Conservation (phyloP, 2,888 invertebrate genomes). For the Escarpia spicata region DNA sequence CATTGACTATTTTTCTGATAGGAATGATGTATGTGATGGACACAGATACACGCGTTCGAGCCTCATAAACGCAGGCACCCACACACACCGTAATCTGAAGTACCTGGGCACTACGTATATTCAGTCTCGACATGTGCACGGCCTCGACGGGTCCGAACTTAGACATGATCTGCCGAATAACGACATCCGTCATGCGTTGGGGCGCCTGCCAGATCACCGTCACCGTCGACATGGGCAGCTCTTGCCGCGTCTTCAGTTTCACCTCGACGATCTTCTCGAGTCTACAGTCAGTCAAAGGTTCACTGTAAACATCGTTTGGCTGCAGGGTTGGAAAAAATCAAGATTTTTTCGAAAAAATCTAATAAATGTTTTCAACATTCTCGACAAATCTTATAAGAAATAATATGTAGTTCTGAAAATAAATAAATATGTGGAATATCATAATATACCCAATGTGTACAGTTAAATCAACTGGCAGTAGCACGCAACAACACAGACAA, state of each 20-base stretch:
- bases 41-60: too few relatives aligned
- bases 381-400: too few relatives aligned
- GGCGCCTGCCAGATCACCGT: background rate
- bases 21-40: too few relatives aligned
- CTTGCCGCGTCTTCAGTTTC: background rate
- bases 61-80: background rate
- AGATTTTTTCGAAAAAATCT: too few relatives aligned
- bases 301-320: background rate
- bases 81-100: background rate
- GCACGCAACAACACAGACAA: too few relatives aligned
- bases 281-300: background rate
- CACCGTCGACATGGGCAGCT: slow-evolving; percentile 16
- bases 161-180: background rate
- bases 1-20: too few relatives aligned
- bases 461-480: too few relatives aligned
- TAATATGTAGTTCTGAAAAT: too few relatives aligned
- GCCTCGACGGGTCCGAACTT: background rate
- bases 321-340: too few relatives aligned
- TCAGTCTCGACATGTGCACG: background rate
- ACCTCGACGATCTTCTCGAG: background rate
- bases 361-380: too few relatives aligned
- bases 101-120: background rate
- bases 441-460: too few relatives aligned
- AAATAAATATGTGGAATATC: too few relatives aligned
- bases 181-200: background rate